phyloP scores from a whole-genome alignment of 2,797 vertebrate genomes.

The Gambelia wislizenii region DNA sequence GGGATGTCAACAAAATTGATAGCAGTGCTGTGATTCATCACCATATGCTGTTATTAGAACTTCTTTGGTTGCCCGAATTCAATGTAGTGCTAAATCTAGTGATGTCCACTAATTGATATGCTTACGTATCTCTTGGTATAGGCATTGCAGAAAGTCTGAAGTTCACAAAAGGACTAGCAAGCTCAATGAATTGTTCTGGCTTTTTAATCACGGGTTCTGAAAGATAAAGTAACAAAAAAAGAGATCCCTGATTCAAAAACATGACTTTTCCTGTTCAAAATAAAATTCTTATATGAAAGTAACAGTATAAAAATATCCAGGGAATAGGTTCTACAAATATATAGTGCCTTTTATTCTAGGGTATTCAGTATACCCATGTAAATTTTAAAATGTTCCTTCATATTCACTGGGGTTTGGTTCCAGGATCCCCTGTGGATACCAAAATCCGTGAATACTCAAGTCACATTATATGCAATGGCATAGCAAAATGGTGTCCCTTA shows the following conservation, averaged over 20 bases:
- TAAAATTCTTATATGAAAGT: background rate
- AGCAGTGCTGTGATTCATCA: too few species aligned
- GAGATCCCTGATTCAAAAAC: background rate
- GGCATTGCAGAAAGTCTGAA: conserved; percentile 70
- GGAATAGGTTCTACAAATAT: too few species aligned
- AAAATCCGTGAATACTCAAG: too few species aligned
- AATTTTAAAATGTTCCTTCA: too few species aligned
- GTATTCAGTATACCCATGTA: too few species aligned
- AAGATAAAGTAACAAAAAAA: conserved; percentile 53
- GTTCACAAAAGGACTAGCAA: conserved; percentile 89
- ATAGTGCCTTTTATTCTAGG: background rate
- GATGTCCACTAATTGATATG: background rate
- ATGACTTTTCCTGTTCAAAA: too few species aligned
- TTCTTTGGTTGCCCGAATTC: background rate
- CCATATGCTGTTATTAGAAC: background rate
- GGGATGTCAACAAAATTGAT: too few species aligned
- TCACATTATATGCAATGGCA: too few species aligned
- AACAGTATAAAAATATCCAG: background rate
- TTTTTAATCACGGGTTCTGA: conserved; percentile 82
- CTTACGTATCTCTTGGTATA: conserved; percentile 79
- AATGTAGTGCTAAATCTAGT: conserved; percentile 47
- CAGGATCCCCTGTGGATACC: too few species aligned
- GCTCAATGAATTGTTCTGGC: conserved; percentile 86
- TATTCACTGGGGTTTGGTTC: too few species aligned
- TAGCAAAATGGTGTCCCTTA: too few species aligned